Conservation (phyloP, 2,113 vertebrate genomes). For the Chionis minor region DNA sequence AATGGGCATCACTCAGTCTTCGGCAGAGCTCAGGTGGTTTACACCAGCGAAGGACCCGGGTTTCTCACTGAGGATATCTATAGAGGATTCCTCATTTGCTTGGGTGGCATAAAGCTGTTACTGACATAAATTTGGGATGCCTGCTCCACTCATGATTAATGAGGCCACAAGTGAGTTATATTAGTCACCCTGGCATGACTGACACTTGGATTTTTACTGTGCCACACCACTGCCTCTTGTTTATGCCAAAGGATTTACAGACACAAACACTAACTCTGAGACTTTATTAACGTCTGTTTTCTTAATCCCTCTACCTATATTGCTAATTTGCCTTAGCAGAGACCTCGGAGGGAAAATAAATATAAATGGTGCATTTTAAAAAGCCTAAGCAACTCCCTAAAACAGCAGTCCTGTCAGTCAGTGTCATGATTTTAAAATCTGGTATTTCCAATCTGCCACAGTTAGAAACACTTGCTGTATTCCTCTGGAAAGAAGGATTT, state of each 20-base stretch:
- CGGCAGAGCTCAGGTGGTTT: not conserved
- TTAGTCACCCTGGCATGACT: conserved; percentile 4
- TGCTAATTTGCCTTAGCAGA: conserved; percentile 3
- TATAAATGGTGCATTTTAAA: not conserved
- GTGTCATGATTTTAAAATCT: not conserved
- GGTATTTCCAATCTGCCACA: not conserved
- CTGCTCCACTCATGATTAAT: conserved; percentile 26
- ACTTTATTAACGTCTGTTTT: not conserved
- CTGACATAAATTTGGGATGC: not conserved
- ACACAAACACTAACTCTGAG: not conserved
- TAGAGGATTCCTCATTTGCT: not conserved
- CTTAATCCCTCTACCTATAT: not conserved
- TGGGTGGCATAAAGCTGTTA: not conserved
- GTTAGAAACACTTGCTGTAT: not conserved
- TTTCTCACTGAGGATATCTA: not conserved
- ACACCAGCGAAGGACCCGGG: not conserved
- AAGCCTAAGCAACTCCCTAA: not conserved
- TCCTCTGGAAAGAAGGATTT: not conserved
- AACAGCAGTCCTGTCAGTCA: not conserved
- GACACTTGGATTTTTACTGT: not conserved
- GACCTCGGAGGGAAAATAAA: not conserved
- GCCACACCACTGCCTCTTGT: not conserved
- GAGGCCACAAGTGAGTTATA: conserved; percentile 24
- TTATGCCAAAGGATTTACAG: conserved; percentile 8
- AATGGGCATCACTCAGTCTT: not conserved